phyloP scores from a whole-genome alignment of 2,113 vertebrate species.

The Callionymus lyra region DNA sequence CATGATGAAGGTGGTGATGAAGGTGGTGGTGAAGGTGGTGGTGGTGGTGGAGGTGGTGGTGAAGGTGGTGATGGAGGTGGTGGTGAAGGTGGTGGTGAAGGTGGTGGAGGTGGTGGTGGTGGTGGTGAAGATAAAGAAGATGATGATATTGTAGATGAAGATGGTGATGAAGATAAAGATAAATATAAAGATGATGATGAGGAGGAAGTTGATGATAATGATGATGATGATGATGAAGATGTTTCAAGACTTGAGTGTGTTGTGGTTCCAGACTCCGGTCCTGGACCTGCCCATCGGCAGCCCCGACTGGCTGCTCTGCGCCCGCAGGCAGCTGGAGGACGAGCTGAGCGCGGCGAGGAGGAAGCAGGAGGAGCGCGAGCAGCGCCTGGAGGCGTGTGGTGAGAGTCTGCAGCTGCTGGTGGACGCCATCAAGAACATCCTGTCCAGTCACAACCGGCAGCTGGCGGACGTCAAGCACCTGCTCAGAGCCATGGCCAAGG shows the following conservation, averaged over 20 bases:
- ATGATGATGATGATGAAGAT: too few species aligned
- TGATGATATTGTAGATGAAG: too few species aligned
- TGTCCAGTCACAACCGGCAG: conserved; percentile 89
- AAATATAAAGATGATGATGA: too few species aligned
- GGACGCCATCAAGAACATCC: conserved; percentile 88
- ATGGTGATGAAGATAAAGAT: too few species aligned
- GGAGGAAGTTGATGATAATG: too few species aligned
- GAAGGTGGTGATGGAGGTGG: too few species aligned
- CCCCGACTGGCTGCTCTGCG: conserved; percentile 85
- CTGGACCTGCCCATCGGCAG: conserved; percentile 84
- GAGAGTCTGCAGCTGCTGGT: conserved; percentile 91
- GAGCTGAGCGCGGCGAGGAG: conserved; percentile 78
- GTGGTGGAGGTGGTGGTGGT: too few species aligned
- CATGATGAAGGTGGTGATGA: background rate
- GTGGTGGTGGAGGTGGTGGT: too few species aligned
- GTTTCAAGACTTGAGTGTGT: too few species aligned
- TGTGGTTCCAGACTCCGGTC: conserved; percentile 67
- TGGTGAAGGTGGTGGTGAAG: too few species aligned
- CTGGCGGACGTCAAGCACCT: conserved; percentile 95
- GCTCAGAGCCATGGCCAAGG: conserved; percentile 96
- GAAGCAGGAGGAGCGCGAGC: conserved; percentile 83
- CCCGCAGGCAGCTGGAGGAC: conserved; percentile 85
- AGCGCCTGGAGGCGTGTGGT: conserved; percentile 82
- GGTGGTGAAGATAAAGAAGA: too few species aligned
- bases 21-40: too few species aligned